A percentile compares a stretch with the other conserved stretches of the same genome.
These are phyloP conservation scores for Sarcophaga peregrina DNA, from an alignment of 1,140 invertebrate species.

Conservation along the genomic window DNA sequence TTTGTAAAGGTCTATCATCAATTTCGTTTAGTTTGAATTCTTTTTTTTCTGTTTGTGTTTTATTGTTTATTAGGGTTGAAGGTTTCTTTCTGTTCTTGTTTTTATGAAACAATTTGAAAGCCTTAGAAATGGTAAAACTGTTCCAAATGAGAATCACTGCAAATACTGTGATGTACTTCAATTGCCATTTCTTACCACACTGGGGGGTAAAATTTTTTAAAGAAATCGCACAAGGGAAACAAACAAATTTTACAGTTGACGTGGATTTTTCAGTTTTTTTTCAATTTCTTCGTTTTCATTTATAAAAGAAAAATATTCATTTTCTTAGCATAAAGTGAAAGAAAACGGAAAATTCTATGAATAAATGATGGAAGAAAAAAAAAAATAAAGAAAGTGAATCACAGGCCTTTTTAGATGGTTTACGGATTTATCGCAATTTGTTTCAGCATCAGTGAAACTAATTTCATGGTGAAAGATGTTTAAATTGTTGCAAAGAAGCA, in stretches of 20 bases:
- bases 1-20: not conserved
- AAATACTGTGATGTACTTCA: not conserved
- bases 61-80: constrained; percentile 22
- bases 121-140: not conserved
- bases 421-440: constrained; percentile 39
- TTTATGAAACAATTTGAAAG: not conserved
- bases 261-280: not conserved
- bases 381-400: no score
- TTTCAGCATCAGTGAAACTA: constrained; percentile 42
- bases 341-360: no score
- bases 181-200: not conserved
- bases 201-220: not conserved
- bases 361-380: not conserved
- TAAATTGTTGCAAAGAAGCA: not conserved
- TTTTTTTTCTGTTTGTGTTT: not conserved
- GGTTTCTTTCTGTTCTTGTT: not conserved
- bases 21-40: not conserved
- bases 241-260: constrained; percentile 11
- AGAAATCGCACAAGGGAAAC: not conserved
- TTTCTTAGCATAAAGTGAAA: not conserved
- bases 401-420: not conserved
- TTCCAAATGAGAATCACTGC: not conserved
- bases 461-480: constrained; percentile 22
- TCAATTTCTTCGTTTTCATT: not conserved
- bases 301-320: not conserved